Base-by-base conservation (phyloP, 2,113 vertebrate species). In the Semicossyphus pulcher region DNA sequence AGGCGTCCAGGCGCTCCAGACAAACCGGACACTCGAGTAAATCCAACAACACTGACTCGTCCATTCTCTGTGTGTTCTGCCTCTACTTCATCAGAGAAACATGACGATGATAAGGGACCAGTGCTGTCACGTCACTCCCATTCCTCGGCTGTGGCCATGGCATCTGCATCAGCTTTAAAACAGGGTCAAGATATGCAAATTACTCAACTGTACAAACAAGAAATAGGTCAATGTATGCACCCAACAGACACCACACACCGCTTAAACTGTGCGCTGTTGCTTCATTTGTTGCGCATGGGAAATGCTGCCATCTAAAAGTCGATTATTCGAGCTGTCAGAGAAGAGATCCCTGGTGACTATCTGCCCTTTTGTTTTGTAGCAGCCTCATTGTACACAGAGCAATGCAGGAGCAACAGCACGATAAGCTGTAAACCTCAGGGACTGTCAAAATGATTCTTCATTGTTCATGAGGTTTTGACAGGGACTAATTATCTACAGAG, bases 11-110 rank as follows among this genome's bases (percentile, higher is more conserved):
- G 21, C 98, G 96, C 89, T 99, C 98, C 41, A 99, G 92, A 85
- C 98, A 99, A 79, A 99, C 98, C 0, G 98, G 98, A 83, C 98
- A 99, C 93, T 99, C 98, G 62, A 99, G 91, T 74, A 99, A 93
- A 91, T 99, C 98, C 94, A 99, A 81, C 92, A 99, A 85, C 48
- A 96, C 95, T 0, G 98, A 99, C 80, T 99, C 98, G 84, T 99
- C 97, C 98, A 99, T 99, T 86, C 66, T 93, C 70, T 68, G 71
- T 7, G 70, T 39, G 78, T 75, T 81, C 75, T 74, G 69, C 78
- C 57, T 49, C 49, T 21, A 76, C 64, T 79, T 90, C 86, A 87
- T 86, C 80, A 88, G 86, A 60, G 73, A 72, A 66, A 36, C 87
- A 89, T 86, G 72, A 62, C 39, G 76, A 67, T 16, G 79, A 37